Conservation (phyloP, 2,888 invertebrate genomes). For the Hirtodrosophila cameraria region DNA sequence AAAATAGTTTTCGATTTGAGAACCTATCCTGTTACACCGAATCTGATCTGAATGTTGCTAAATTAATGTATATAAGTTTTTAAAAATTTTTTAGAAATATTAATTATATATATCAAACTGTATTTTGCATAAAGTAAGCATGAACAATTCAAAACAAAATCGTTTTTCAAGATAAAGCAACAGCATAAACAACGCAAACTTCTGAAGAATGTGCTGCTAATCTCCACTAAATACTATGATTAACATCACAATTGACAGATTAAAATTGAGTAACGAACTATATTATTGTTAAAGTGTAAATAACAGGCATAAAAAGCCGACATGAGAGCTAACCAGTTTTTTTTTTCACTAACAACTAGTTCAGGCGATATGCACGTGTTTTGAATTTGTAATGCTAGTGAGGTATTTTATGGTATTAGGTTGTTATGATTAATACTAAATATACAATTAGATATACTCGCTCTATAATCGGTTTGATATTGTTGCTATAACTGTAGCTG, state of each 20-base stretch:
- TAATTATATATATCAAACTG: no score
- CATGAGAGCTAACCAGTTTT: conserved; percentile 5
- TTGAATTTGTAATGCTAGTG: conserved; percentile 8
- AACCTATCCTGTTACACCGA: no score
- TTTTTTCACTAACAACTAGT: conserved; percentile 5
- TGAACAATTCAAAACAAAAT: no score
- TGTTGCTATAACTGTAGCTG: conserved; percentile 1
- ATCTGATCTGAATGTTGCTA: no score
- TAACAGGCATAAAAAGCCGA: conserved; percentile 1
- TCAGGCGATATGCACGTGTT: not conserved
- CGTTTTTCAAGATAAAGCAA: not conserved
- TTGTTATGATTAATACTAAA: not conserved
- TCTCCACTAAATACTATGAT: not conserved
- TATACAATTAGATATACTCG: conserved; percentile 15
- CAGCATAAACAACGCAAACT: not conserved
- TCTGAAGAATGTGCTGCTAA: not conserved
- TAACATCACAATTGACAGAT: conserved; percentile 1
- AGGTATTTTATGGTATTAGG: not conserved
- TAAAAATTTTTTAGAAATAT: no score
- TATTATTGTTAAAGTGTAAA: conserved; percentile 1
- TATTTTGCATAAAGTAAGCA: no score
- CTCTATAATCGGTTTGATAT: conserved; percentile 1
- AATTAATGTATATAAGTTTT: no score
- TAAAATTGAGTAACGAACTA: not conserved
- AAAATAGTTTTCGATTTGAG: no score